These are phyloP conservation scores for Leptobrachium ailaonicum DNA, from an alignment of 2,113 vertebrate genomes.

Conservation along the genomic window DNA sequence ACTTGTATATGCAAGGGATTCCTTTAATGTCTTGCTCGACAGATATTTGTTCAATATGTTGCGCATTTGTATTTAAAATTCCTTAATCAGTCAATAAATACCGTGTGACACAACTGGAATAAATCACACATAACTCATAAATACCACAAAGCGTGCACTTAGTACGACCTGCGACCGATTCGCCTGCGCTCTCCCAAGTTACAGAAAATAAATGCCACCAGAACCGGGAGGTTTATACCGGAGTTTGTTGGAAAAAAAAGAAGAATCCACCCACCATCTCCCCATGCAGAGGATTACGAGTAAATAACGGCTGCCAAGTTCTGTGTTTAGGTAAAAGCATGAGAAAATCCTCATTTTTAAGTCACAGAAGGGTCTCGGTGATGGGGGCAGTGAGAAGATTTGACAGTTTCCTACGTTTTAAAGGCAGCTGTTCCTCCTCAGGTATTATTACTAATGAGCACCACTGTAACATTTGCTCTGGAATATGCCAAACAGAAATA, in stretches of 20 bases:
- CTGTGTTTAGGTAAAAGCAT: conserved; percentile 86
- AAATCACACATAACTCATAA: no score
- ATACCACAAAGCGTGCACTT: conserved; percentile 40
- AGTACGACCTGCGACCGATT: conserved; percentile 67
- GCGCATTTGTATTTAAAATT: no score
- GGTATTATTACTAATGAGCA: conserved; percentile 92
- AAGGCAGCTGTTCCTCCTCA: conserved; percentile 96
- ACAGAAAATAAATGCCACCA: conserved; percentile 88
- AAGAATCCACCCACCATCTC: conserved; percentile 80
- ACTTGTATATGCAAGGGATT: no score
- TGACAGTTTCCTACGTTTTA: conserved; percentile 80
- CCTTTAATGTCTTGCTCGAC: no score
- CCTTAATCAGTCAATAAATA: no score
- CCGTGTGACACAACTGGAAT: no score
- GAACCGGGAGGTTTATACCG: conserved; percentile 84
- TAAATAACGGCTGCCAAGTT: conserved; percentile 85
- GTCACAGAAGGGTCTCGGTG: conserved; percentile 79
- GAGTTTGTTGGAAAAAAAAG: conserved; percentile 80
- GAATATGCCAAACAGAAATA: conserved; percentile 84
- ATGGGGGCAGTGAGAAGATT: conserved; percentile 67
- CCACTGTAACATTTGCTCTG: conserved; percentile 79
- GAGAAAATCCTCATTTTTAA: conserved; percentile 78
- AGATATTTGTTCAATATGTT: no score
- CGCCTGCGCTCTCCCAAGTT: conserved; percentile 78
- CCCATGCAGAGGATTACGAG: conserved; percentile 85